Conservation (phyloP, 2,797 vertebrate genomes). For the Moxostoma hubbsi region DNA sequence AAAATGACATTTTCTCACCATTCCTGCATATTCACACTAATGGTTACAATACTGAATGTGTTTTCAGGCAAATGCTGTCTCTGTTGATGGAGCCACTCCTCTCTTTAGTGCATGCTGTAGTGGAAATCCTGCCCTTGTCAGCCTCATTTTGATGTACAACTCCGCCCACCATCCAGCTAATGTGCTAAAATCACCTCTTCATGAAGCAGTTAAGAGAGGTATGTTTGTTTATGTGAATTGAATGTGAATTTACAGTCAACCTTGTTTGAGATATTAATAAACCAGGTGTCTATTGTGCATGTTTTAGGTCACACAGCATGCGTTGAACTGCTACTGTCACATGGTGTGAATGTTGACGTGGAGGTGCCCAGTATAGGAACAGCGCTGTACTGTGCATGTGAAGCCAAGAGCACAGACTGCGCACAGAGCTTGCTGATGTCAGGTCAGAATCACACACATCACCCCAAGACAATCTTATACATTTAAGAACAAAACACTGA, state of each 20-base stretch:
- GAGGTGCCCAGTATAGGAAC: constrained; percentile 83
- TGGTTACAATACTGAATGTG: neutral
- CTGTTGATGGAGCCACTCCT: constrained; percentile 85
- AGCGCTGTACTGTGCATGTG: constrained; percentile 85
- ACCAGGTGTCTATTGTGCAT: neutral
- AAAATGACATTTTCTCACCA: neutral
- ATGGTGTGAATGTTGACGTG: constrained; percentile 81
- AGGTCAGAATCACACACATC: constrained; percentile 73
- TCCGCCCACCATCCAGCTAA: constrained; percentile 70
- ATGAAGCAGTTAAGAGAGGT: constrained; percentile 87
- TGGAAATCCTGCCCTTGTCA: constrained; percentile 84
- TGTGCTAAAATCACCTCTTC: constrained; percentile 81
- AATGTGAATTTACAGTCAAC: neutral
- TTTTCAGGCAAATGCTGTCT: constrained; percentile 80
- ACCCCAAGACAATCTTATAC: neutral
- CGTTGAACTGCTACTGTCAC: constrained; percentile 88
- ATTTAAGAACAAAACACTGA: neutral
- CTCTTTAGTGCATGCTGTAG: constrained; percentile 88
- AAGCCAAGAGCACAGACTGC: constrained; percentile 75
- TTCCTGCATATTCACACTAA: neutral
- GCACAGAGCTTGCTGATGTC: constrained; percentile 84
- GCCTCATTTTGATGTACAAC: constrained; percentile 79
- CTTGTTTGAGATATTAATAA: neutral
- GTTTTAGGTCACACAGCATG: constrained; percentile 81
- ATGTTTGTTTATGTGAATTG: constrained; percentile 16